These are phyloP conservation scores for Tachuris rubrigastra DNA, from an alignment of 2,113 vertebrate species.

Conservation along the genomic window DNA sequence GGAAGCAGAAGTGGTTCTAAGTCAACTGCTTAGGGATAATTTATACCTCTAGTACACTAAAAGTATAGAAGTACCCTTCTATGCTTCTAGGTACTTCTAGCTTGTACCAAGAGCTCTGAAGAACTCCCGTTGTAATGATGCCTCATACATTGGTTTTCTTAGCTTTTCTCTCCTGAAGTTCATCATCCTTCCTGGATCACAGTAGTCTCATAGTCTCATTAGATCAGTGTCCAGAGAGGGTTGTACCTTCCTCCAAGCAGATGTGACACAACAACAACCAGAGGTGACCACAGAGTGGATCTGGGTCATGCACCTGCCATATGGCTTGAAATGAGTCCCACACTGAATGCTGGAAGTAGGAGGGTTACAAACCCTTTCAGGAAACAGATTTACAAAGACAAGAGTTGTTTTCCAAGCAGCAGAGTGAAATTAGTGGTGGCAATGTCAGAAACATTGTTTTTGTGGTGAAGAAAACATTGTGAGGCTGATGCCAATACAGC, in stretches of 20 bases:
- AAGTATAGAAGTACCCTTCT: neutral
- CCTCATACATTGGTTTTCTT: neutral
- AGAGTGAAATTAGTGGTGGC: neutral
- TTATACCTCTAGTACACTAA: neutral
- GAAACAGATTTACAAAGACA: neutral
- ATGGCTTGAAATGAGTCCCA: neutral
- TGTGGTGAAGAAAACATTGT: neutral
- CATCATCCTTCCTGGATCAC: neutral
- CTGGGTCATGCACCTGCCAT: neutral
- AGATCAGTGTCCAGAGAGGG: neutral
- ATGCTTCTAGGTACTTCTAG: neutral
- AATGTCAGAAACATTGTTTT: neutral
- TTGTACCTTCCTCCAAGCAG: neutral
- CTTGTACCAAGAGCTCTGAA: neutral
- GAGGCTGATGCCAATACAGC: neutral
- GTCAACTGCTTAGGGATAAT: neutral
- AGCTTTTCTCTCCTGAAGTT: neutral
- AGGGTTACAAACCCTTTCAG: neutral
- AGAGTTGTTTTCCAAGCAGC: neutral
- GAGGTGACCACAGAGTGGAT: neutral
- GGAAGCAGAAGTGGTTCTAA: neutral
- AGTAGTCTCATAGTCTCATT: neutral
- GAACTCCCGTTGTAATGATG: neutral
- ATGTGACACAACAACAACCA: neutral
- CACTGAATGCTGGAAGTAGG: neutral